A percentile compares a stretch with the other conserved stretches of the same genome.
phyloP scores from a whole-genome alignment of 2,888 invertebrate genomes.

The Drosophila neutralis region DNA sequence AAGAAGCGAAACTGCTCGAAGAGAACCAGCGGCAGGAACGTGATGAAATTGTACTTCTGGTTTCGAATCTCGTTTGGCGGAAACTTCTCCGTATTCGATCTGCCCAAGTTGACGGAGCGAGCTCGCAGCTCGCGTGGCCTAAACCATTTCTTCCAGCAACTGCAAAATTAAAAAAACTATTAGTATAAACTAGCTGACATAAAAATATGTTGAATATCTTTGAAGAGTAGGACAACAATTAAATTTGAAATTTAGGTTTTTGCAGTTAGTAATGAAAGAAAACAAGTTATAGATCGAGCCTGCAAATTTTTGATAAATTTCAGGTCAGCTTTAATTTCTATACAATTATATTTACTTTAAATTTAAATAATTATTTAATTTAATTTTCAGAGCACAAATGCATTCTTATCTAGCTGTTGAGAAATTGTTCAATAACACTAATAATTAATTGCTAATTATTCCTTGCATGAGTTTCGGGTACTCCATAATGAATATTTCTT shows the following conservation, averaged over 20 bases:
- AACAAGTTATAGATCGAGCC: not conserved
- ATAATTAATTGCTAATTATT: too few species aligned
- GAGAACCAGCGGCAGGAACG: constrained; percentile 95
- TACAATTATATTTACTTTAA: not conserved
- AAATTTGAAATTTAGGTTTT: not conserved
- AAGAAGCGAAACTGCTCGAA: constrained; percentile 99
- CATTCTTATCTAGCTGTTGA: not conserved
- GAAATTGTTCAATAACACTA: not conserved
- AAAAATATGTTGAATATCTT: not conserved
- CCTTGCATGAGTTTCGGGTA: too few species aligned
- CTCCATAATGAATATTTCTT: too few species aligned
- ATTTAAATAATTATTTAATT: not conserved
- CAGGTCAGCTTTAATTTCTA: not conserved
- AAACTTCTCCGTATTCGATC: constrained; percentile 92
- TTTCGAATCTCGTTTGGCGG: constrained; percentile 98
- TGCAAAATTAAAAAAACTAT: constrained; percentile 83
- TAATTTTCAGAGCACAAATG: not conserved
- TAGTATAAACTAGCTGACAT: constrained; percentile 3
- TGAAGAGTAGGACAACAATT: not conserved
- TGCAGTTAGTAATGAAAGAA: not conserved
- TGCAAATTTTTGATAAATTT: not conserved
- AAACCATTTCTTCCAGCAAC: constrained; percentile 91
- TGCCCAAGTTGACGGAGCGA: constrained; percentile 91
- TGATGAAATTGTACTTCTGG: constrained; percentile 98
- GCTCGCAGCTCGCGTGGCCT: constrained; percentile 90